Base-by-base conservation (phyloP, 2,113 vertebrate genomes). In the Sciurus niger region DNA sequence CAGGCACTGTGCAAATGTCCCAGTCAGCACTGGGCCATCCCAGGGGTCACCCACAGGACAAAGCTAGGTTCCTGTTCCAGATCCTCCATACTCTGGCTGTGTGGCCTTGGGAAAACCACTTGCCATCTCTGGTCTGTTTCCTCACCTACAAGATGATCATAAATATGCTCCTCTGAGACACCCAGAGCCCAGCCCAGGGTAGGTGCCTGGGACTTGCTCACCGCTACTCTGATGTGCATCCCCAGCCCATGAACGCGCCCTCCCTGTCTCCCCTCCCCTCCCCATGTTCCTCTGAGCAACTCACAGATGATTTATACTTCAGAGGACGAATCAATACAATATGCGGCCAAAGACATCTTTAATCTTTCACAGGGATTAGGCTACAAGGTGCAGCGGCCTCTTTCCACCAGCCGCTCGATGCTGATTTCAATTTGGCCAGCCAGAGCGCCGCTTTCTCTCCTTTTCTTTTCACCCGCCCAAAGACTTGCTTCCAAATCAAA, bases 301-400 rank as follows among this genome's bases (percentile, higher is more conserved):
- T 85, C 85, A 80, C 91, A 70, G 93, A 93, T 96, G 96, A 96
- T 95, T 98, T 97, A 97, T 94, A 95, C 96, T 96, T 98, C 98
- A 97, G 95, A 97, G 95, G 89, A 92, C 32, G 18, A 96, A 98
- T 98, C 97, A 95, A 97, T 97, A 97, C 96, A 40, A 95, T 97
- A 97, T 93, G 88, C 3, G 3, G 96, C 97, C 97, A 94, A 88
- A 98, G 97, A 96, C 97, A 95, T 96, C 97, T 98, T 97, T 97
- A 97, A 98, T 98, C 98, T 98, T 93, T 94, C 32, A 8, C 78
- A 92, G 93, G 97, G 96, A 98, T 98, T 97, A 98, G 97, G 96
- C 96, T 96, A 95, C 94, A 97, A 96, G 96, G 96, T 90, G 96
- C 78, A 55, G 87, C 8, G 6, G 97, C 92, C 80, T 77, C 96